Conservation (phyloP, 2,113 vertebrate genomes). For the Mustela nigripes region DNA sequence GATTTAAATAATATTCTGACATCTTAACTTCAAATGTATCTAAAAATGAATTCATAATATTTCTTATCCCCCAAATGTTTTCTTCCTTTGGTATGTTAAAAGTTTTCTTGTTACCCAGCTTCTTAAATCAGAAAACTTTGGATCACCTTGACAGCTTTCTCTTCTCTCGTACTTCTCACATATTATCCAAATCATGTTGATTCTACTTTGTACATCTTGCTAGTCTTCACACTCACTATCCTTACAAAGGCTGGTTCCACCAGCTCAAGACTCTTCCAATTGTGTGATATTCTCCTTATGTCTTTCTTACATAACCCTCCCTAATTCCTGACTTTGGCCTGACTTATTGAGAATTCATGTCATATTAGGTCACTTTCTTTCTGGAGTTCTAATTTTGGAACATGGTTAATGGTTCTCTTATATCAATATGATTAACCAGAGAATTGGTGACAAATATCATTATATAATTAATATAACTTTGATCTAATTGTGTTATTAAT, state of each 20-base stretch:
- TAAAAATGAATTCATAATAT: neutral
- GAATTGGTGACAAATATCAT: neutral
- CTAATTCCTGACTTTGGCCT: neutral
- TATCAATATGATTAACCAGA: neutral
- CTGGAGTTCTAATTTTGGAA: neutral
- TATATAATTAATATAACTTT: neutral
- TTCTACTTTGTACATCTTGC: neutral
- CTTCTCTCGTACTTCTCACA: neutral
- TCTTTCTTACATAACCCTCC: neutral
- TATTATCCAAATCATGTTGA: neutral
- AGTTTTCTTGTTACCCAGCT: neutral
- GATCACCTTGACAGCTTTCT: neutral
- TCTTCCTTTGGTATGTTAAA: neutral
- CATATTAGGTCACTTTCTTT: neutral
- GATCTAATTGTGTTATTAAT: neutral
- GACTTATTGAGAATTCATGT: neutral
- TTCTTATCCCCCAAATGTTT: neutral
- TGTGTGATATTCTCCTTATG: neutral
- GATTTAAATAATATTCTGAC: neutral
- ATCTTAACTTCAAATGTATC: neutral
- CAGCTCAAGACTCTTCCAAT: neutral
- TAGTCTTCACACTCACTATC: neutral
- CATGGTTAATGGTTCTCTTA: neutral
- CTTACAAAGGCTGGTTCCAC: neutral
- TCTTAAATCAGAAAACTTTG: neutral